These are phyloP conservation scores for Argyrosomus japonicus DNA, from an alignment of 2,113 vertebrate genomes.

Conservation along the genomic window DNA sequence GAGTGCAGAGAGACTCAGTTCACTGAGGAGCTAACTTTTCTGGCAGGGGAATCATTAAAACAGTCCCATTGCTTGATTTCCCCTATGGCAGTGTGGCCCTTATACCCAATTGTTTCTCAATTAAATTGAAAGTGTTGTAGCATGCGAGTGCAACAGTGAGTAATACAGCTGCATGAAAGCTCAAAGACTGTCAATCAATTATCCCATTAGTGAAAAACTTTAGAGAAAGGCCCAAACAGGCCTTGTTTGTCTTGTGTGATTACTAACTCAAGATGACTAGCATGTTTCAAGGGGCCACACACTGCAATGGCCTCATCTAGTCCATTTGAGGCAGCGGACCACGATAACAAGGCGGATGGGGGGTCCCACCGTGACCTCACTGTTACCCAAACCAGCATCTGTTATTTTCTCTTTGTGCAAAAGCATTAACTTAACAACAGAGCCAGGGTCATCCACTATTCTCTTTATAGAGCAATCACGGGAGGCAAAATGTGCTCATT, in stretches of 20 bases:
- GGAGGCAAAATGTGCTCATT: conserved; percentile 79
- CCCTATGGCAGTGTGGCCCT: conserved; percentile 43
- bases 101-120: conserved; percentile 61
- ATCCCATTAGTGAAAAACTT: conserved; percentile 75
- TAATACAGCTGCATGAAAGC: conserved; percentile 52
- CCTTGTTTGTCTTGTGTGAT: conserved; percentile 63
- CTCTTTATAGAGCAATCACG: conserved; percentile 80
- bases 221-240: conserved; percentile 36
- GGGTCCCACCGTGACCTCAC: conserved; percentile 50
- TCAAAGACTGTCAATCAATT: conserved; percentile 78
- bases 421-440: conserved; percentile 77
- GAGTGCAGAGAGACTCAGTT: conserved; percentile 47
- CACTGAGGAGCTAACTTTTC: conserved; percentile 55
- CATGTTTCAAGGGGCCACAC: conserved; percentile 46
- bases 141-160: conserved; percentile 47
- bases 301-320: conserved; percentile 28
- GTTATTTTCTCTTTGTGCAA: conserved; percentile 77
- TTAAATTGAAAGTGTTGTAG: conserved; percentile 61
- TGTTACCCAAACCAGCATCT: conserved; percentile 61
- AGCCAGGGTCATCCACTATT: conserved; percentile 78
- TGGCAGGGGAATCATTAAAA: conserved; percentile 70
- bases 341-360: conserved; percentile 59
- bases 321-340: conserved; percentile 57
- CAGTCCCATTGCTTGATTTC: conserved; percentile 59
- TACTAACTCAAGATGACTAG: conserved; percentile 38